These are phyloP conservation scores for Thunnus thynnus DNA, from an alignment of 2,113 vertebrate species.

Conservation along the genomic window DNA sequence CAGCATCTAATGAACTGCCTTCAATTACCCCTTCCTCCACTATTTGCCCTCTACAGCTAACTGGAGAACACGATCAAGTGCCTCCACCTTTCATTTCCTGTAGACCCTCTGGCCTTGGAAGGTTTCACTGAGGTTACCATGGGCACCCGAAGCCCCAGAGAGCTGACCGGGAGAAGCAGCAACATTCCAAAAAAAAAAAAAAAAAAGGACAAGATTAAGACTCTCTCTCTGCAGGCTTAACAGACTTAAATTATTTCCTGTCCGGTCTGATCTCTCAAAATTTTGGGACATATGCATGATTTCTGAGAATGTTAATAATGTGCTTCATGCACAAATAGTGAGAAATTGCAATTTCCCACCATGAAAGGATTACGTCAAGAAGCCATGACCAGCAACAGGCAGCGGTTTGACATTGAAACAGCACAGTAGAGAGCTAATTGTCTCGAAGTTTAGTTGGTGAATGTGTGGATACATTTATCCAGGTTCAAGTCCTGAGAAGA, in stretches of 20 bases:
- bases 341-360: conserved; percentile 23
- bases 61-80: conserved; percentile 61
- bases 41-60: conserved; percentile 67
- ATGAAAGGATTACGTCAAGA: conserved; percentile 29
- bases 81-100: conserved; percentile 49
- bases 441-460: background rate
- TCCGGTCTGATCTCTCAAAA: conserved; percentile 9
- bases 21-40: conserved; percentile 75
- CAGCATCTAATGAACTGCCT: conserved; percentile 76
- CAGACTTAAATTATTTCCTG: conserved; percentile 20
- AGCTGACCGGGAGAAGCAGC: conserved; percentile 14
- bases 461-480: background rate
- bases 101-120: conserved; percentile 16
- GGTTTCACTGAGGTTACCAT: conserved; percentile 26
- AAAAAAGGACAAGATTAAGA: background rate
- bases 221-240: conserved; percentile 12
- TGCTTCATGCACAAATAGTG: conserved; percentile 30
- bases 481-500: background rate
- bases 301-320: conserved; percentile 33
- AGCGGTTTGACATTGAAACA: conserved; percentile 17
- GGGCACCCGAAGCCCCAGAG: conserved; percentile 19
- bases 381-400: conserved; percentile 16
- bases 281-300: background rate
- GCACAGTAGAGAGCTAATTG: background rate
- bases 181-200: conserved; percentile 3